Evolutionary conservation across 2,888 invertebrate species (phyloP), one percentile per base, ranked within the genome.

Genomic region (Helicoverpa assulta): DNA sequence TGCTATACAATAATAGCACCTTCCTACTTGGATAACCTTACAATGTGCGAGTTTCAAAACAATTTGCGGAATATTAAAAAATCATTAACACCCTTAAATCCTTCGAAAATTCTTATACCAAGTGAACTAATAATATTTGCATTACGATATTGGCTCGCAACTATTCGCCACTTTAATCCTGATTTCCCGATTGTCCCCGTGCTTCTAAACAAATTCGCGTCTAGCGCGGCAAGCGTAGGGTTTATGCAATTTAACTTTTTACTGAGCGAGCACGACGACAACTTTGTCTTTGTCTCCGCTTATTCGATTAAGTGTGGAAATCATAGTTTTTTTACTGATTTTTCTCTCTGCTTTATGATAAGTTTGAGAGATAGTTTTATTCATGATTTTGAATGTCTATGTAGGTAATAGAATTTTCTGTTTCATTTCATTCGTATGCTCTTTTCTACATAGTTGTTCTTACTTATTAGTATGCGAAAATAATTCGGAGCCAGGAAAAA

Each of bases 241-340:
- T 88, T 87, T 84, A 85, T 88, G 87, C 90, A 91, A 91, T 92
- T 91, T 91, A 93, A 92, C 92, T 93, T 93, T 92, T 92, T 90
- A 86, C 89, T 75, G 85, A 81, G 84, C 82, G 81, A 67, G 80
- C 73, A 77, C 83, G 78, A 77, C 81, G 80, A 76, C 85, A 91
- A 90, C 89, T 91, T 87, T 78, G 83, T 88, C 90, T 87, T 89
- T 89, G 88, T 89, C 85, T 78, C 70, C 71, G 81, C 80, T 89
- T 87, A 91, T 91, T 91, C 85, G 89, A 90, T 92, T 91, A 90
- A 84, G 78, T 80, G 85, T 75, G 84, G 69, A 85, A 88, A 85
- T 88, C 82, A 84, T 85, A 82, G 80, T 80, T 82, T 70, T 70
- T 76, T 73, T 62, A 19, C 66, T 57, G 54, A 55, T 77, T 73